Conservation (phyloP, 2,888 invertebrate genomes). For the Schrankia costaestrigalis region DNA sequence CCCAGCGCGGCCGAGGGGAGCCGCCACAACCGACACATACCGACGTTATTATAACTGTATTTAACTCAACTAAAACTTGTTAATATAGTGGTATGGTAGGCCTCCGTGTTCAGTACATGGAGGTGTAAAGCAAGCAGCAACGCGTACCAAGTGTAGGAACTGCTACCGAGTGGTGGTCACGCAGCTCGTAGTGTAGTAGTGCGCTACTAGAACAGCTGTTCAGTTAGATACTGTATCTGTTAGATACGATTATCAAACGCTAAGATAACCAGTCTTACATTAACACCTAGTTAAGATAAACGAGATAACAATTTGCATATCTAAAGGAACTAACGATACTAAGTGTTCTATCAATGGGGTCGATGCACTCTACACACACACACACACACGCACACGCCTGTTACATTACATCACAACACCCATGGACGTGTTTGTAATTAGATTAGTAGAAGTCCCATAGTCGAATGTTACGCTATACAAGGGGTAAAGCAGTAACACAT, state of each 20-base stretch:
- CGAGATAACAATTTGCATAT: conserved; percentile 77
- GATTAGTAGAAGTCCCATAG: too few relatives aligned
- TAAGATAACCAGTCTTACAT: conserved; percentile 73
- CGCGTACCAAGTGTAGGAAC: not conserved
- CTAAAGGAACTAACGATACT: conserved; percentile 60
- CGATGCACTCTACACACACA: conserved; percentile 45
- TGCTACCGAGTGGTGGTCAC: not conserved
- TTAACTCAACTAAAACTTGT: too few relatives aligned
- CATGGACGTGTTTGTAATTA: conserved; percentile 16
- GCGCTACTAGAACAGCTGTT: conserved; percentile 40
- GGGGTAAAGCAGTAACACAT: too few relatives aligned
- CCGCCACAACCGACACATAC: conserved; percentile 2
- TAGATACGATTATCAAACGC: conserved; percentile 72
- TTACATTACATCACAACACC: conserved; percentile 12
- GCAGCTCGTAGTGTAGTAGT: conserved; percentile 7
- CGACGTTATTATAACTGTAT: not conserved
- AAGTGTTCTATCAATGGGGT: conserved; percentile 56
- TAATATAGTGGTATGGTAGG: too few relatives aligned
- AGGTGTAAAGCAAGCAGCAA: too few relatives aligned
- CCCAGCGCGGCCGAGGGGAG: conserved; percentile 30
- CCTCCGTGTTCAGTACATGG: too few relatives aligned
- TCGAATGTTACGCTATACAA: too few relatives aligned
- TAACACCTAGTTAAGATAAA: conserved; percentile 78
- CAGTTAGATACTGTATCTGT: conserved; percentile 65
- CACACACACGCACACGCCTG: conserved; percentile 3